Conservation (phyloP, 2,888 invertebrate genomes). For the Kuschelorhynchus macadamiae region DNA sequence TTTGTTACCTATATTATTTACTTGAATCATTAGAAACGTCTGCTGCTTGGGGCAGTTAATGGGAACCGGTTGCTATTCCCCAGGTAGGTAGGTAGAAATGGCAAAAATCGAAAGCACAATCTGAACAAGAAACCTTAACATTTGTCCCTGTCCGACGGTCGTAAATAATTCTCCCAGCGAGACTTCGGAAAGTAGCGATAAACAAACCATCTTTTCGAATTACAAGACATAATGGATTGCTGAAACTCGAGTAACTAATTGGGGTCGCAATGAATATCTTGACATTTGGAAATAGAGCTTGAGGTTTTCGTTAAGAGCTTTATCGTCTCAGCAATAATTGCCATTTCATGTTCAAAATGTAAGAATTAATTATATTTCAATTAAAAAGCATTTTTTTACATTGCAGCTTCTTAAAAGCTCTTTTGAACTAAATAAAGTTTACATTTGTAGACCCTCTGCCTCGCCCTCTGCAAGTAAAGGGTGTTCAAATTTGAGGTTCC, state of each 20-base stretch:
- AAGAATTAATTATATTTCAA: no score
- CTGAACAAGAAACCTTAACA: constrained; percentile 33
- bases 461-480: no score
- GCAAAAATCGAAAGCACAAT: constrained; percentile 24
- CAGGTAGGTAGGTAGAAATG: constrained; percentile 31
- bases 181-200: constrained; percentile 28
- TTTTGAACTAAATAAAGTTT: no score
- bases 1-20: constrained; percentile 16
- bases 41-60: constrained; percentile 8
- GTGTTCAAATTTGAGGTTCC: no score
- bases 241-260: constrained; percentile 22
- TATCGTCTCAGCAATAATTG: no score
- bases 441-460: no score
- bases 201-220: constrained; percentile 34
- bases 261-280: constrained; percentile 2
- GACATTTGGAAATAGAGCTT: neutral
- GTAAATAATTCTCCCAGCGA: constrained; percentile 30
- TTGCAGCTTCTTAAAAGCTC: no score
- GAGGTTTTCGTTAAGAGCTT: neutral
- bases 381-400: no score
- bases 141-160: constrained; percentile 30
- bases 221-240: constrained; percentile 26
- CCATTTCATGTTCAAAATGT: no score
- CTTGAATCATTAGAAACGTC: constrained; percentile 7
- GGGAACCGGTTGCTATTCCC: constrained; percentile 5